phyloP scores from a whole-genome alignment of 2,113 vertebrate species.

The Corythoichthys intestinalis region DNA sequence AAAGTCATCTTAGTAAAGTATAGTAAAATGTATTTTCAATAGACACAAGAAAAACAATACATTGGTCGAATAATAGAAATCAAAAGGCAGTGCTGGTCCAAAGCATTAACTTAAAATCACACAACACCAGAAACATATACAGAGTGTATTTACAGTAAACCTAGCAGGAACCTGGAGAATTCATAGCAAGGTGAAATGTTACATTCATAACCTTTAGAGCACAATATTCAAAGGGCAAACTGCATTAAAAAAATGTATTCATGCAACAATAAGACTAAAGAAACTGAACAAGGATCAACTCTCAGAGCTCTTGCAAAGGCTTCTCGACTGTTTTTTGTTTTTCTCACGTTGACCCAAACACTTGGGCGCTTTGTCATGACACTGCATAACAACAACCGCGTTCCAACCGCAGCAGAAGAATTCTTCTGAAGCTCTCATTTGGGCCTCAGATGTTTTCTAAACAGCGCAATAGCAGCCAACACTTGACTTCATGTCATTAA shows the following conservation, averaged over 20 bases:
- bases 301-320: not conserved
- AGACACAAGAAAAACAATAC: slow-evolving; percentile 25
- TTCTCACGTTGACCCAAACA: slow-evolving; percentile 29
- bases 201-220: slow-evolving; percentile 10
- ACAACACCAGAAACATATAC: slow-evolving; percentile 18
- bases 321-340: not conserved
- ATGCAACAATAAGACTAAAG: not conserved
- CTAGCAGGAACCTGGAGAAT: slow-evolving; percentile 5
- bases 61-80: slow-evolving; percentile 25
- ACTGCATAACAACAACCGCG: slow-evolving; percentile 40
- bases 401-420: slow-evolving; percentile 46
- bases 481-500: slow-evolving; percentile 19
- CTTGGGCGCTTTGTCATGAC: slow-evolving; percentile 45
- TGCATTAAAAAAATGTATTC: not conserved
- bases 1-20: slow-evolving; percentile 23
- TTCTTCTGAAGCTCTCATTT: slow-evolving; percentile 50
- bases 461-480: slow-evolving; percentile 18
- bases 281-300: not conserved
- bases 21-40: slow-evolving; percentile 32
- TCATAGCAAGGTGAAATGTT: slow-evolving; percentile 21
- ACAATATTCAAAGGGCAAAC: slow-evolving; percentile 4
- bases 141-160: slow-evolving; percentile 11
- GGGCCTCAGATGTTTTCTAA: slow-evolving; percentile 43
- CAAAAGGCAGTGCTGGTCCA: slow-evolving; percentile 32
- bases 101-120: slow-evolving; percentile 17